Conservation (phyloP, 2,888 invertebrate genomes). For the Stegana nigrithorax region DNA sequence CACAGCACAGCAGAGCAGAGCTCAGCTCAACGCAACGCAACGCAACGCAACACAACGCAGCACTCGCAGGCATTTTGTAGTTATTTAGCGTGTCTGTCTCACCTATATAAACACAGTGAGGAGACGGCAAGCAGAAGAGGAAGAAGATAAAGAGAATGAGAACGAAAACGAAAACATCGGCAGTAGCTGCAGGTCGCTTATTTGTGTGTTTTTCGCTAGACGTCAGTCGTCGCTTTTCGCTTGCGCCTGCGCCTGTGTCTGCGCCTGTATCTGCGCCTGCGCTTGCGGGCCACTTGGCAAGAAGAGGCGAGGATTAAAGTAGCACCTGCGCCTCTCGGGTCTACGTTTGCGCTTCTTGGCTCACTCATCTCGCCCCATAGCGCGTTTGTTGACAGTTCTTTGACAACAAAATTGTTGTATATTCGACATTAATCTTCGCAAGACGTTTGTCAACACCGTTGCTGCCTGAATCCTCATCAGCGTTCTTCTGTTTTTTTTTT, state of each 20-base stretch:
- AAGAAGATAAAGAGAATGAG: too few relatives aligned
- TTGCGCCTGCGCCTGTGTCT: too few relatives aligned
- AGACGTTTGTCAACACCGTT: constrained; percentile 39
- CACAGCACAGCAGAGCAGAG: not conserved
- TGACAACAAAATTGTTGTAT: constrained; percentile 21
- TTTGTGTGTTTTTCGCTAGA: not conserved
- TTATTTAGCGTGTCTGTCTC: not conserved
- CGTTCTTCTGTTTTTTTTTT: not conserved
- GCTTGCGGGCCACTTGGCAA: not conserved
- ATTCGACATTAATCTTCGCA: constrained; percentile 30
- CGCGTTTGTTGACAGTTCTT: constrained; percentile 9
- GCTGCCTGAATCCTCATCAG: too few relatives aligned
- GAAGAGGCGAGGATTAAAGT: constrained; percentile 8
- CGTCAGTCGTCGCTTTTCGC: not conserved
- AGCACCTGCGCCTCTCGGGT: constrained; percentile 10
- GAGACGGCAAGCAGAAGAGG: too few relatives aligned
- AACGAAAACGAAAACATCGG: not conserved
- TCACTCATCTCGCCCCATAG: not conserved
- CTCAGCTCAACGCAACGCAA: not conserved
- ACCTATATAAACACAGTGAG: too few relatives aligned
- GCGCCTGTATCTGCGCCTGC: too few relatives aligned
- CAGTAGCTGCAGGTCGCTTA: not conserved
- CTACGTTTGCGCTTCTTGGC: not conserved
- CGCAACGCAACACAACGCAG: not conserved
- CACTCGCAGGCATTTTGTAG: not conserved